Base-by-base conservation (phyloP, 2,113 vertebrate genomes). In the Myrmophylax atrothorax region DNA sequence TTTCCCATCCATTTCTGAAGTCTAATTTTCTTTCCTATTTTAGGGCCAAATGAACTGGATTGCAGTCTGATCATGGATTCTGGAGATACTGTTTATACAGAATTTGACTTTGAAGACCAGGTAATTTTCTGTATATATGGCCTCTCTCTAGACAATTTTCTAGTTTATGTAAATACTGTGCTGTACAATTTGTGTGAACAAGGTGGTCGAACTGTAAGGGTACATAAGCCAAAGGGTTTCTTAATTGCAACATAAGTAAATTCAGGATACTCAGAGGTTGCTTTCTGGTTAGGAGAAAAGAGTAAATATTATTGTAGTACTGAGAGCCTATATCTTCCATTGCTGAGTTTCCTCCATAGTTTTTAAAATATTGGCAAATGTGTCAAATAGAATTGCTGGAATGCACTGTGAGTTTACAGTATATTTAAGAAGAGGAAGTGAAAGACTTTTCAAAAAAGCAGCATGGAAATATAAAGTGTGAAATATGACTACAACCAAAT, bases 41-140 rank as follows among this genome's bases (percentile, higher is more conserved):
- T 98, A 99, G 99, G 98, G 72, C 96, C 98, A 74, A 97, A 98
- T 81, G 99, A 99, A 90, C 96, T 98, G 75, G 99, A 99, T 50
- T 98, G 98, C 96, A 98, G 97, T 63, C 95, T 99, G 47, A 73
- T 98, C 81, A 96, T 98, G 90, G 99, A 99, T 94, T 96, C 97
- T 76, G 98, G 97, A 96, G 98, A 99, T 73, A 53, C 97, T 63
- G 85, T 96, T 77, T 99, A 98, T 59, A 90, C 97, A 8, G 97
- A 97, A 40, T 98, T 97, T 93, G 98, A 99, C 91, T 98, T 98
- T 90, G 98, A 99, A 84, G 98, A 99, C 66, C 98, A 98, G 99
- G 99, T 99, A 98, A 98, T 96, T 74, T 69, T 64, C 58, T 70
- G 18, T 66, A 16, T 49, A 52, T 63, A 28, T 31, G 16, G 12